Conservation (phyloP, 2,113 vertebrate genomes). For the Pelusios castaneus region DNA sequence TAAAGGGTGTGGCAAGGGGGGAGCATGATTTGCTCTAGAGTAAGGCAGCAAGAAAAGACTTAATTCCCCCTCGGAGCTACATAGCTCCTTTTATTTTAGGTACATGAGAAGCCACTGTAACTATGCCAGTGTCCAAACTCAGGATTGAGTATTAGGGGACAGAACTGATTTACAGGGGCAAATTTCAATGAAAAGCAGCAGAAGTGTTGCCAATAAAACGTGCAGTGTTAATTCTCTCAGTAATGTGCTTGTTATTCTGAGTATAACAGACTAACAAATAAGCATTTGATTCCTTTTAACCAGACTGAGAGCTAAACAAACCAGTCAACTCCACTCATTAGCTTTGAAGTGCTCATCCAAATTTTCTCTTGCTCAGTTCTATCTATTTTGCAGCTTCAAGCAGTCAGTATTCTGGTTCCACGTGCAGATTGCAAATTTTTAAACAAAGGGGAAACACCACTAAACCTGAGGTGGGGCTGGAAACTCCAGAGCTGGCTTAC, state of each 20-base stretch:
- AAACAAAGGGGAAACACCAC: not conserved
- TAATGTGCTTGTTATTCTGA: not conserved
- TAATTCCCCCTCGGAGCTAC: not conserved
- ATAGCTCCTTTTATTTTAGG: not conserved
- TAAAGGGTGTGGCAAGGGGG: not conserved
- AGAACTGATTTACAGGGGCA: not conserved
- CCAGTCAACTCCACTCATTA: not conserved
- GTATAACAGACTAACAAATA: not conserved
- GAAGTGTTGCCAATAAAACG: not conserved
- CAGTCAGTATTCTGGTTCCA: not conserved
- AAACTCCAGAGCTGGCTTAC: not conserved
- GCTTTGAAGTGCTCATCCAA: not conserved
- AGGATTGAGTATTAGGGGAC: conserved; percentile 15
- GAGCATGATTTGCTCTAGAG: no score
- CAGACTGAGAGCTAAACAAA: not conserved
- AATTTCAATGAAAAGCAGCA: not conserved
- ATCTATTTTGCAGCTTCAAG: not conserved
- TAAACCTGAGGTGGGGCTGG: fast-evolving
- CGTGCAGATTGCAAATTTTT: not conserved
- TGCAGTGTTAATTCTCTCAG: not conserved
- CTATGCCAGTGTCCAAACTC: not conserved
- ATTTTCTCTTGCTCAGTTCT: not conserved
- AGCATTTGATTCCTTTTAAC: not conserved
- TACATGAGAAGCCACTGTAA: conserved; percentile 2
- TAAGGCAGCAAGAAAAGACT: not conserved